Conservation (phyloP, 2,797 vertebrate species). For the Phalloptychus januarius region DNA sequence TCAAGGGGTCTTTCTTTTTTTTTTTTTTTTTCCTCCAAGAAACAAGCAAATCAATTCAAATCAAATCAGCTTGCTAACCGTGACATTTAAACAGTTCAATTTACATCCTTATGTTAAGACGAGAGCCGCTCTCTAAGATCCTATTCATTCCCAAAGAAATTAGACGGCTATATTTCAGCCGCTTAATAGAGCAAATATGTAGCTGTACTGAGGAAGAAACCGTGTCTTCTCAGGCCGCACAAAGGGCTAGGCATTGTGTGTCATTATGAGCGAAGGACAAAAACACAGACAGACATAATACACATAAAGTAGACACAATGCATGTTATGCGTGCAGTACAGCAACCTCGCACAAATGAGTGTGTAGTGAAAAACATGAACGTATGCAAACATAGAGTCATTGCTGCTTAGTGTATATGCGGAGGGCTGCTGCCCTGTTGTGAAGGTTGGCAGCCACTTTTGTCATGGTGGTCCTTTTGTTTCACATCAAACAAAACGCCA, state of each 20-base stretch:
- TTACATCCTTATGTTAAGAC: constrained; percentile 80
- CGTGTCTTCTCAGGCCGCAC: constrained; percentile 65
- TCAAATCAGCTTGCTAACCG: constrained; percentile 77
- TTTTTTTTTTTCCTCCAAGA: constrained; percentile 54
- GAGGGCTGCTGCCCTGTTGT: constrained; percentile 75
- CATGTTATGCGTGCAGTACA: constrained; percentile 63
- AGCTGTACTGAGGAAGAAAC: constrained; percentile 60
- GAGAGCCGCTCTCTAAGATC: constrained; percentile 70
- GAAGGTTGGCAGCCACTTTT: constrained; percentile 80
- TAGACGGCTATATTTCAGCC: constrained; percentile 79
- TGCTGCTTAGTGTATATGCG: constrained; percentile 69
- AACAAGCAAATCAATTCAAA: constrained; percentile 84
- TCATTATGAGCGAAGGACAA: constrained; percentile 65
- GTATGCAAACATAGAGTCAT: constrained; percentile 33
- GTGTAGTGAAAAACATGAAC: constrained; percentile 35
- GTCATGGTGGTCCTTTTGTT: constrained; percentile 83
- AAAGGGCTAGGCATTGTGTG: constrained; percentile 72
- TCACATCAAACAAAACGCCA: constrained; percentile 83
- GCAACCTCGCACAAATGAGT: constrained; percentile 24
- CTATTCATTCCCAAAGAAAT: constrained; percentile 78
- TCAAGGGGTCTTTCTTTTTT: constrained; percentile 51
- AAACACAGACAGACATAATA: constrained; percentile 71
- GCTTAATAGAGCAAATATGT: constrained; percentile 76
- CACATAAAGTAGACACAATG: constrained; percentile 65
- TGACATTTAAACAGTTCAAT: constrained; percentile 81